phyloP scores from a whole-genome alignment of 2,113 vertebrate genomes.

The Perca fluviatilis region DNA sequence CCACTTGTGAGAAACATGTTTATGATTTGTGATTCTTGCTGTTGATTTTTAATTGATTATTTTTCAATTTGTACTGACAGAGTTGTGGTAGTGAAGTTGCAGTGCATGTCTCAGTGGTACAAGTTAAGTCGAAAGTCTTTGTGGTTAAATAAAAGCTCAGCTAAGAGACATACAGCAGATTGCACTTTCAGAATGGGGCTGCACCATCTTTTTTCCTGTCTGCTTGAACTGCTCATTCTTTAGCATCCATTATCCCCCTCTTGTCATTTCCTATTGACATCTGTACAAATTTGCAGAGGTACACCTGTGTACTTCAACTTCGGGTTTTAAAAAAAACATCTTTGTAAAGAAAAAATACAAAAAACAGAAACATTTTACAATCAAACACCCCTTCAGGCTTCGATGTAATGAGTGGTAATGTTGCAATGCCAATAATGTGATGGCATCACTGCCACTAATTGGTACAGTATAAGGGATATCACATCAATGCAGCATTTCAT shows the following conservation, averaged over 20 bases:
- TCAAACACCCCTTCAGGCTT: constrained; percentile 69
- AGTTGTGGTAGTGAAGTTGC: constrained; percentile 23
- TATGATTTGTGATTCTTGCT: constrained; percentile 42
- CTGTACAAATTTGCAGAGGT: constrained; percentile 74
- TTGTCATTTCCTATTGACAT: constrained; percentile 55
- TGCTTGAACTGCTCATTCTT: constrained; percentile 63
- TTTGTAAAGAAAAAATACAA: constrained; percentile 68
- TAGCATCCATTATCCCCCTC: constrained; percentile 47
- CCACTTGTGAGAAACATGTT: constrained; percentile 49
- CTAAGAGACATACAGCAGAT: constrained; percentile 29
- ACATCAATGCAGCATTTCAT: constrained; percentile 81
- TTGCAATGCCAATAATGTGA: constrained; percentile 59
- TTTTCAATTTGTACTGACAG: constrained; percentile 15
- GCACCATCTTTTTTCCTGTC: constrained; percentile 53
- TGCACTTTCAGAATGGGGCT: constrained; percentile 66
- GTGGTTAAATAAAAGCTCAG: constrained; percentile 48
- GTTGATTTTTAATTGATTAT: constrained; percentile 49
- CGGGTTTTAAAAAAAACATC: constrained; percentile 58
- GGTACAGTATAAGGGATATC: constrained; percentile 66
- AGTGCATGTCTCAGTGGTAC: constrained; percentile 37
- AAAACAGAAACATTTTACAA: constrained; percentile 72
- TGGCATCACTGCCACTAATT: constrained; percentile 60
- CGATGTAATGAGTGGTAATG: constrained; percentile 59
- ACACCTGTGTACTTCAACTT: constrained; percentile 70
- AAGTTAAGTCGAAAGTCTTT: constrained; percentile 45